These are phyloP conservation scores for Sula dactylatra DNA, from an alignment of 2,113 vertebrate species.

Conservation along the genomic window DNA sequence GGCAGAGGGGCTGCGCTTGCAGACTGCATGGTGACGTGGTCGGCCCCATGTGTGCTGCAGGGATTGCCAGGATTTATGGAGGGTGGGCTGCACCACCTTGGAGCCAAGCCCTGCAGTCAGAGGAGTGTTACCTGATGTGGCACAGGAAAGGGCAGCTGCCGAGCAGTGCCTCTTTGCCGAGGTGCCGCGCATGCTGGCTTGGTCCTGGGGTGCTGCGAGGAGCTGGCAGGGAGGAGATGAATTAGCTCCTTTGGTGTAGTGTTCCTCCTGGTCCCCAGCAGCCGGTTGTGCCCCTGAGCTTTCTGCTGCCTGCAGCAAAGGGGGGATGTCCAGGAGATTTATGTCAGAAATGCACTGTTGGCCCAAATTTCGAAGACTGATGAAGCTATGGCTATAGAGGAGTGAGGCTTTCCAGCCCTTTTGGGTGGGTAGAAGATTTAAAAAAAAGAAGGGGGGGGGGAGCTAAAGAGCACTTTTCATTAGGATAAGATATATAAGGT, in stretches of 20 bases:
- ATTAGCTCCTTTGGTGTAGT: background rate
- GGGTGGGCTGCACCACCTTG: rapidly evolving
- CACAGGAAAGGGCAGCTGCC: background rate
- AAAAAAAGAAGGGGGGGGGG: background rate
- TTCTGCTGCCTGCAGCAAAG: background rate
- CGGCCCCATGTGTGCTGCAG: rapidly evolving
- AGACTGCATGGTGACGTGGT: rapidly evolving
- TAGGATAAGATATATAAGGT: background rate
- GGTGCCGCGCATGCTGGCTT: rapidly evolving
- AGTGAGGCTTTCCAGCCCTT: background rate
- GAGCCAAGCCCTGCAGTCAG: background rate
- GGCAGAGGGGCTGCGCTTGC: background rate
- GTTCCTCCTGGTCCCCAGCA: background rate
- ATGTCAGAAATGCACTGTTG: background rate
- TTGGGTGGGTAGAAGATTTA: background rate
- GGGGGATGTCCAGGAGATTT: background rate
- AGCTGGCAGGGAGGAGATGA: background rate
- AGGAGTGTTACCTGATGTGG: rapidly evolving
- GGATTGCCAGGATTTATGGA: rapidly evolving
- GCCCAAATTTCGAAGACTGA: background rate
- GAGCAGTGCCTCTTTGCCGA: background rate
- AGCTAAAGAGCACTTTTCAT: background rate
- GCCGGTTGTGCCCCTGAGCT: background rate
- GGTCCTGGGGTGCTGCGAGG: background rate
- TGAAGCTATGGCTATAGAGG: background rate